Percentiles rank a stretch among this genome's conserved stretches.
Evolutionary conservation across 1,140 invertebrate genomes (phyloP).

Genomic region (Gonioctena quinquepunctata): DNA sequence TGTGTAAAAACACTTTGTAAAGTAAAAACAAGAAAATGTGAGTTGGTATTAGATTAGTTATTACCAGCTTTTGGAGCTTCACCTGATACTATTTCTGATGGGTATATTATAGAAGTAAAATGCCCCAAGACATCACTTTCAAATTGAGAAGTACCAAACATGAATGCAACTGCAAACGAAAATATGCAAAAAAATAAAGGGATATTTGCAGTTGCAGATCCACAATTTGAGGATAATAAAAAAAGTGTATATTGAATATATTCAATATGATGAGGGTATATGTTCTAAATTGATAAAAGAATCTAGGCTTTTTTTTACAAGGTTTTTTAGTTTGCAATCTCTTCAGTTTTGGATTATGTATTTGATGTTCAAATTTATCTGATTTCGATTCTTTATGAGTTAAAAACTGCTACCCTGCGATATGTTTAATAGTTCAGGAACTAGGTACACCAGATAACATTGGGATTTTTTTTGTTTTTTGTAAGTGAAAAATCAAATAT

Average conservation of each 20-base stretch:
- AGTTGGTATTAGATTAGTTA: conserved; percentile 10
- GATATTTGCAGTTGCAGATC: too few species aligned
- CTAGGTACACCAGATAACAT: too few species aligned
- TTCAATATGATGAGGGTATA: too few species aligned
- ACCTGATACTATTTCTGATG: conserved; percentile 50
- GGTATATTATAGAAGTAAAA: conserved; percentile 48
- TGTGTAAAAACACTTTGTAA: neutral
- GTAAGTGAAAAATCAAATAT: too few species aligned
- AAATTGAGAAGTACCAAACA: conserved; percentile 27
- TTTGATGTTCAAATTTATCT: neutral
- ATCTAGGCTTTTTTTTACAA: neutral
- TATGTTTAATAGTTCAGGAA: neutral
- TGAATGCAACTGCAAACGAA: conserved; percentile 45
- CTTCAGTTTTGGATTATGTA: neutral
- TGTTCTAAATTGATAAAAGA: neutral
- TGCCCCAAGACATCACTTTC: conserved; percentile 34
- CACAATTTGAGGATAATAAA: neutral
- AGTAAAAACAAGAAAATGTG: neutral
- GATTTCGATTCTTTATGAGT: neutral
- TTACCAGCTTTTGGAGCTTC: conserved; percentile 45
- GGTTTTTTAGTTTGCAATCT: too few species aligned
- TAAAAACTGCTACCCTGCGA: neutral
- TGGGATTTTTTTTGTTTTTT: too few species aligned
- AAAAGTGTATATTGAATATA: neutral
- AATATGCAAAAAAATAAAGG: conserved; percentile 20